Conservation (phyloP, 2,113 vertebrate species). For the Carassius auratus region DNA sequence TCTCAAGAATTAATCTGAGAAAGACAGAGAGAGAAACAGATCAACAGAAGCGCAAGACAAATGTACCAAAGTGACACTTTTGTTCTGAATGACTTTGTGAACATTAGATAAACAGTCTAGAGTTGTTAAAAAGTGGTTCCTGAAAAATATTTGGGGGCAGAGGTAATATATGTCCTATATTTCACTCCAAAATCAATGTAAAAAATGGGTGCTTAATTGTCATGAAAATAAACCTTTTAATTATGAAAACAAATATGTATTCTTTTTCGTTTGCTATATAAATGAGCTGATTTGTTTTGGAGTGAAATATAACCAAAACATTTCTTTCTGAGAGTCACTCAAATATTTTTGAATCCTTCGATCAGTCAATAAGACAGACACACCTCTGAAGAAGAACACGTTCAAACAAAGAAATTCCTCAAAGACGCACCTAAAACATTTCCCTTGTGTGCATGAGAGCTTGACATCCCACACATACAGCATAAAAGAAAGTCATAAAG, state of each 20-base stretch:
- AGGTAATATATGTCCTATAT: background rate
- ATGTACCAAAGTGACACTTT: background rate
- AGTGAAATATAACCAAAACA: background rate
- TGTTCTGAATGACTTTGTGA: background rate
- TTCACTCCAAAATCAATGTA: no score
- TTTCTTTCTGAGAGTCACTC: background rate
- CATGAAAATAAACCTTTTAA: no score
- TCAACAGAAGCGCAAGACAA: background rate
- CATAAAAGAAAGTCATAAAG: no score
- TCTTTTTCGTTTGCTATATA: no score
- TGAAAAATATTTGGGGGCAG: background rate
- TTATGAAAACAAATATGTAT: no score
- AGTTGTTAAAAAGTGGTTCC: background rate
- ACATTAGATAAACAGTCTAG: background rate
- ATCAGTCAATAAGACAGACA: conserved; percentile 1
- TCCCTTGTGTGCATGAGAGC: background rate
- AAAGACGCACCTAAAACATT: no score
- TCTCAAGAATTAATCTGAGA: conserved; percentile 91
- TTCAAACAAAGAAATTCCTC: background rate
- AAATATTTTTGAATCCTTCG: background rate
- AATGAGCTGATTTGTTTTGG: no score
- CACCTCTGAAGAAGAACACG: background rate
- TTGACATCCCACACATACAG: background rate
- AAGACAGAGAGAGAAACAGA: conserved; percentile 41
- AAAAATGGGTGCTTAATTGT: no score